Percentiles rank a stretch among this genome's conserved stretches.
These are phyloP conservation scores for Furnarius figulus DNA, from an alignment of 2,113 vertebrate genomes.

Conservation along the genomic window DNA sequence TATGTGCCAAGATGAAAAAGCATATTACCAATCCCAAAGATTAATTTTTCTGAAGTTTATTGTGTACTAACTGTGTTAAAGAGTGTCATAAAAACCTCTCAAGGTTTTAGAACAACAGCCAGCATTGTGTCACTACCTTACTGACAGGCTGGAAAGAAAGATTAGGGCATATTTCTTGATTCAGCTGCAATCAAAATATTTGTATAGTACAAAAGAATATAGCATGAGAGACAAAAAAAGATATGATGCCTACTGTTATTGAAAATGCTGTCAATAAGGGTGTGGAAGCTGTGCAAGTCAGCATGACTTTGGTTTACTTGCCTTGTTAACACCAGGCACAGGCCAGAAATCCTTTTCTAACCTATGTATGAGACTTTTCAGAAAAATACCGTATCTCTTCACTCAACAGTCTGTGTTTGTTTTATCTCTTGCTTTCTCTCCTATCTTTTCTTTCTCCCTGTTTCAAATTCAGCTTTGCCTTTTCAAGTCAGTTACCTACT, in stretches of 20 bases:
- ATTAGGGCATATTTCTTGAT: neutral
- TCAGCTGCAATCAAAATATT: conserved; percentile 5
- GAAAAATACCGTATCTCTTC: neutral
- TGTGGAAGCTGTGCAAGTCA: neutral
- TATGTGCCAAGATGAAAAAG: neutral
- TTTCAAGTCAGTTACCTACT: neutral
- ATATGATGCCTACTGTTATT: neutral
- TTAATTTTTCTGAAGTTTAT: conserved; percentile 1
- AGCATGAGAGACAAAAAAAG: neutral
- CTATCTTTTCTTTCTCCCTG: neutral
- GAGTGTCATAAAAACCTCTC: neutral
- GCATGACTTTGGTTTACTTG: neutral
- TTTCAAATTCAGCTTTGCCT: neutral
- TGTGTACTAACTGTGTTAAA: neutral
- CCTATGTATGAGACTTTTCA: neutral
- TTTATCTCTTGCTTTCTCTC: neutral
- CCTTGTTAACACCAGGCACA: neutral
- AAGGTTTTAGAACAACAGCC: conserved; percentile 10
- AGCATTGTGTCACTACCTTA: neutral
- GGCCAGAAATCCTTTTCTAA: neutral
- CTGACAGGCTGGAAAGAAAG: neutral
- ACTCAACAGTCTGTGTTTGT: neutral
- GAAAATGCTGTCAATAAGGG: neutral
- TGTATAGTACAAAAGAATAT: neutral
- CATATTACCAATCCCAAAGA: neutral